Evolutionary conservation across 2,888 invertebrate species (phyloP).

Genomic region (Syrphus vitripennis): DNA sequence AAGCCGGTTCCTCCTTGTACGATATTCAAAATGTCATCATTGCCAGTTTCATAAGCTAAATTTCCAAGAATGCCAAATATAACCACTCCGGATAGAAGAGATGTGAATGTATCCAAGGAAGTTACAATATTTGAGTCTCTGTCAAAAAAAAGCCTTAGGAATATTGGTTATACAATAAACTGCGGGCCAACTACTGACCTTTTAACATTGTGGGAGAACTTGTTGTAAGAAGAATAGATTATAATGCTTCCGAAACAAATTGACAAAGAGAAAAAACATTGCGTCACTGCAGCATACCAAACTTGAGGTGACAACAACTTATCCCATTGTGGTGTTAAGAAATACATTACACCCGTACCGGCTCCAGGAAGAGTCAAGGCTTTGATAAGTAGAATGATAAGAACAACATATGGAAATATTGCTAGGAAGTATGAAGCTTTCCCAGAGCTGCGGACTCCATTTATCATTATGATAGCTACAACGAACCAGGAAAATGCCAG

Average conservation of each 20-base stretch:
- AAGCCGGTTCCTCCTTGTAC: constrained; percentile 89
- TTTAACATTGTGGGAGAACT: constrained; percentile 84
- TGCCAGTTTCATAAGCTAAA: constrained; percentile 85
- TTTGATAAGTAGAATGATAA: constrained; percentile 83
- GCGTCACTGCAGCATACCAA: constrained; percentile 85
- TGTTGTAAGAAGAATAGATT: constrained; percentile 85
- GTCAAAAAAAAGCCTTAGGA: neutral
- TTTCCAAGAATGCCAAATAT: constrained; percentile 93
- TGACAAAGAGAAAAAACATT: constrained; percentile 85
- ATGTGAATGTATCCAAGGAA: constrained; percentile 91
- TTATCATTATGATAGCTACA: constrained; percentile 82
- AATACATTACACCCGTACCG: constrained; percentile 84
- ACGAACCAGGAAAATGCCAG: constrained; percentile 83
- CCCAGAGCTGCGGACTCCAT: constrained; percentile 84
- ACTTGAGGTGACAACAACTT: constrained; percentile 80
- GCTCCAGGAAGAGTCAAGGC: constrained; percentile 85
- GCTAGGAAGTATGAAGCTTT: constrained; percentile 88
- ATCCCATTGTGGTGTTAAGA: constrained; percentile 85
- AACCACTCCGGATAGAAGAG: constrained; percentile 90
- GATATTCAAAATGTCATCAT: constrained; percentile 84
- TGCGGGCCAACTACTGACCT: constrained; percentile 77
- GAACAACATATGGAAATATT: constrained; percentile 85
- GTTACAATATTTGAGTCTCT: constrained; percentile 92
- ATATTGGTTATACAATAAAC: neutral
- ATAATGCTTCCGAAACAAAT: constrained; percentile 85